Evolutionary conservation across 1,140 invertebrate species (phyloP).

Genomic region (Neodiprion lecontei): DNA sequence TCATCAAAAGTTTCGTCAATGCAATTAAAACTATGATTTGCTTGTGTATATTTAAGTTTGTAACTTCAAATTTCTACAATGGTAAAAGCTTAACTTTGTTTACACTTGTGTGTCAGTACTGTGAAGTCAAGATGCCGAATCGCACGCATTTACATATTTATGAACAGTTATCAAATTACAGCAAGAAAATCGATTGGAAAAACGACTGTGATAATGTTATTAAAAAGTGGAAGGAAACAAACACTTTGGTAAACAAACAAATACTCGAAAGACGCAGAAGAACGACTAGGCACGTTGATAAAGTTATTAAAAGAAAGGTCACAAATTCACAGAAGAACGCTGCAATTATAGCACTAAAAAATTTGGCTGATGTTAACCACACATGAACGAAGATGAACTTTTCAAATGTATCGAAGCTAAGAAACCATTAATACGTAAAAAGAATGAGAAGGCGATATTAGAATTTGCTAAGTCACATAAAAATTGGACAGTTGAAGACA

Average conservation of each 20-base stretch:
- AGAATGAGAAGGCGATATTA: slow-evolving; percentile 32
- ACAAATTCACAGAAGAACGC: slow-evolving; percentile 25
- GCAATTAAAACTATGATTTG: too few species aligned
- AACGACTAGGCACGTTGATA: slow-evolving; percentile 19
- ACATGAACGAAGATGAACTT: slow-evolving; percentile 26
- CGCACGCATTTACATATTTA: slow-evolving; percentile 4
- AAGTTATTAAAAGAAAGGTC: slow-evolving; percentile 25
- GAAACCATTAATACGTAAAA: slow-evolving; percentile 28
- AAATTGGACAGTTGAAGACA: slow-evolving; percentile 21
- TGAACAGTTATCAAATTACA: slow-evolving; percentile 17
- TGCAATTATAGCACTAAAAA: slow-evolving; percentile 12
- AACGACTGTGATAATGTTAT: slow-evolving; percentile 23
- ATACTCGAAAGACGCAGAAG: slow-evolving; percentile 18
- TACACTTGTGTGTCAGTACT: too few species aligned
- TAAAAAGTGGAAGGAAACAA: slow-evolving; percentile 10
- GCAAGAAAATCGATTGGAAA: slow-evolving; percentile 20
- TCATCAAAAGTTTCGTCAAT: too few species aligned
- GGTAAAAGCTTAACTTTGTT: too few species aligned
- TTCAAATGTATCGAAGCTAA: slow-evolving; percentile 25
- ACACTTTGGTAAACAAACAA: slow-evolving; percentile 14
- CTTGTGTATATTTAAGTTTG: too few species aligned
- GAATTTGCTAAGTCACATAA: slow-evolving; percentile 27
- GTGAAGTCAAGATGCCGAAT: background rate
- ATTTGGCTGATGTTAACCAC: slow-evolving; percentile 25
- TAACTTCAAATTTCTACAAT: too few species aligned